Percentiles rank a stretch among this genome's conserved stretches.
Evolutionary conservation across 2,113 vertebrate species (phyloP).

Genomic region (Buteo buteo): DNA sequence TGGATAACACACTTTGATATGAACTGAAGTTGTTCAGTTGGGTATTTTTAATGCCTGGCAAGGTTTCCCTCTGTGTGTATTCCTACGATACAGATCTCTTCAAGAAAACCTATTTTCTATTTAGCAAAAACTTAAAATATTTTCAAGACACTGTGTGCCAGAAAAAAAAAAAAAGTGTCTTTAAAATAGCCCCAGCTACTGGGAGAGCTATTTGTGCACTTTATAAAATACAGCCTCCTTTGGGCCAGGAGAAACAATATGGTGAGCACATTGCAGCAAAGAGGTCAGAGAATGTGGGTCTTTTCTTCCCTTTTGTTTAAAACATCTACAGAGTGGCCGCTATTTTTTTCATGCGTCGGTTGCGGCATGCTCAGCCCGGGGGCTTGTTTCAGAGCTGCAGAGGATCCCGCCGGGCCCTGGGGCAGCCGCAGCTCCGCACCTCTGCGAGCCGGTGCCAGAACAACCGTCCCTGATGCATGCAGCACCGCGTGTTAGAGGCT

Average conservation of each 20-base stretch:
- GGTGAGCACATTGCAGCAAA: not conserved
- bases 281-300: not conserved
- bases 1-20: not conserved
- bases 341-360: fast-evolving
- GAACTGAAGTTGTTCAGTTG: not conserved
- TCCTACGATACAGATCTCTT: not conserved
- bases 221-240: not conserved
- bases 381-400: not conserved
- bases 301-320: not conserved
- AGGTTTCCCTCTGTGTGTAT: not conserved
- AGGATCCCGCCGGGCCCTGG: fast-evolving
- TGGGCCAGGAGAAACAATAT: not conserved
- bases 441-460: not conserved
- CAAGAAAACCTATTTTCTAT: not conserved
- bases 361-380: fast-evolving
- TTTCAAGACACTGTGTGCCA: not conserved
- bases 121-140: not conserved
- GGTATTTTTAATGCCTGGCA: not conserved
- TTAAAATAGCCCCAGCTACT: not conserved
- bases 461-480: fast-evolving
- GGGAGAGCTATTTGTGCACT: not conserved
- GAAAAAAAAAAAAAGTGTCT: not conserved
- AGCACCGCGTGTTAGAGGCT: fast-evolving
- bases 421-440: not conserved
- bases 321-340: not conserved